phyloP scores from a whole-genome alignment of 2,113 vertebrate species.

The Silurus meridionalis region DNA sequence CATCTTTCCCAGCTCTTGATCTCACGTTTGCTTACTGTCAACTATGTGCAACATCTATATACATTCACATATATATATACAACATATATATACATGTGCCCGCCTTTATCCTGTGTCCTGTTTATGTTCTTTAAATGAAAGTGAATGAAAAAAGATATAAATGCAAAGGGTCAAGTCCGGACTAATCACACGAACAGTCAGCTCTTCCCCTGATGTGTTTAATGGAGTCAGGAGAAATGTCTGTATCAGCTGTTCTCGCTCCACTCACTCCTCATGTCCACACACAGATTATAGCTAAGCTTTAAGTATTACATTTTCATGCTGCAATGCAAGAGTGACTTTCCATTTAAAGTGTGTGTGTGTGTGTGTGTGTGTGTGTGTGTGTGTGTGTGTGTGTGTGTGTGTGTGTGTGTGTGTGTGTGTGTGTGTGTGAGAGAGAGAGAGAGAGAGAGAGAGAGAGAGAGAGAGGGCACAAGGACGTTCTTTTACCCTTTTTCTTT shows the following conservation, averaged over 20 bases:
- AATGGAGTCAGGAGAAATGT: background rate
- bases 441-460: too few species aligned
- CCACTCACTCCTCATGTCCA: background rate
- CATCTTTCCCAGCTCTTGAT: too few species aligned
- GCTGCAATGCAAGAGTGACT: conserved; percentile 22
- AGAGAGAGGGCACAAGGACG: background rate
- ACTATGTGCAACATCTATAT: too few species aligned
- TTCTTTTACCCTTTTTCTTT: background rate
- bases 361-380: background rate
- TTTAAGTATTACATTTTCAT: conserved; percentile 2
- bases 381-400: too few species aligned
- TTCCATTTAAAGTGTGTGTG: conserved; percentile 19
- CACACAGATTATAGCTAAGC: conserved; percentile 2
- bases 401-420: conserved; percentile 5
- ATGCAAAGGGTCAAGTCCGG: background rate
- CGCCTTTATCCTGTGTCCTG: background rate
- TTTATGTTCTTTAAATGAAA: background rate
- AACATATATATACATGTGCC: too few species aligned
- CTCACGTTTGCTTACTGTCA: too few species aligned
- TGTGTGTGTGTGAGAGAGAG: background rate
- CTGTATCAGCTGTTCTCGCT: background rate
- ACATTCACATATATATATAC: too few species aligned
- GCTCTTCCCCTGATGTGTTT: background rate
- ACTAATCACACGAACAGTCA: background rate
- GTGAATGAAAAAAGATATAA: background rate